These are phyloP conservation scores for Oxygymnocypris stewartii DNA, from an alignment of 2,113 vertebrate species.

Conservation along the genomic window DNA sequence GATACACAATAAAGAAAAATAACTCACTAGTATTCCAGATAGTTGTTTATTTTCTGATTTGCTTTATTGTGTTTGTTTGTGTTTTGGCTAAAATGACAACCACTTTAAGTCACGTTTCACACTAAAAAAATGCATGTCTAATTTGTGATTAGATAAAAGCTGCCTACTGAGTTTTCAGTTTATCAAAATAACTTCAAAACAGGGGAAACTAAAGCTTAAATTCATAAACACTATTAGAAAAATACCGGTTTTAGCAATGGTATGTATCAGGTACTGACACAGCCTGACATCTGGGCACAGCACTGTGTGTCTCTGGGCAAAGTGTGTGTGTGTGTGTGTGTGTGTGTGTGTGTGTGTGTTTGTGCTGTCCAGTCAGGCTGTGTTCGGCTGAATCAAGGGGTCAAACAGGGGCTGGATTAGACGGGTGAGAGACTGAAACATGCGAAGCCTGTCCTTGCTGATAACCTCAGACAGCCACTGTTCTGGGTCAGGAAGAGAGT, in stretches of 20 bases:
- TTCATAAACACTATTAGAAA: not conserved
- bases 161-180: not conserved
- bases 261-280: not conserved
- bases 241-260: not conserved
- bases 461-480: slow-evolving; percentile 33
- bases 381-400: slow-evolving; percentile 14
- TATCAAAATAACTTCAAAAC: not conserved
- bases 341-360: not conserved
- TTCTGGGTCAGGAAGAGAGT: slow-evolving; percentile 32
- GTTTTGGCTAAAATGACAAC: not conserved
- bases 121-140: not conserved
- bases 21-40: not conserved
- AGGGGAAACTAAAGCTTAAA: not conserved
- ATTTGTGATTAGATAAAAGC: not conserved
- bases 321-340: not conserved
- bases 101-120: not conserved
- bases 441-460: slow-evolving; percentile 4
- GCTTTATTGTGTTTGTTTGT: not conserved
- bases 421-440: slow-evolving; percentile 2
- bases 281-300: slow-evolving; percentile 18
- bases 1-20: not conserved
- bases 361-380: slow-evolving; percentile 2
- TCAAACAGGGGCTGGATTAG: slow-evolving; percentile 37
- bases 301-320: not conserved
- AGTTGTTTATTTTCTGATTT: not conserved